phyloP scores from a whole-genome alignment of 2,888 invertebrate species.

The Drosophila anomalata region DNA sequence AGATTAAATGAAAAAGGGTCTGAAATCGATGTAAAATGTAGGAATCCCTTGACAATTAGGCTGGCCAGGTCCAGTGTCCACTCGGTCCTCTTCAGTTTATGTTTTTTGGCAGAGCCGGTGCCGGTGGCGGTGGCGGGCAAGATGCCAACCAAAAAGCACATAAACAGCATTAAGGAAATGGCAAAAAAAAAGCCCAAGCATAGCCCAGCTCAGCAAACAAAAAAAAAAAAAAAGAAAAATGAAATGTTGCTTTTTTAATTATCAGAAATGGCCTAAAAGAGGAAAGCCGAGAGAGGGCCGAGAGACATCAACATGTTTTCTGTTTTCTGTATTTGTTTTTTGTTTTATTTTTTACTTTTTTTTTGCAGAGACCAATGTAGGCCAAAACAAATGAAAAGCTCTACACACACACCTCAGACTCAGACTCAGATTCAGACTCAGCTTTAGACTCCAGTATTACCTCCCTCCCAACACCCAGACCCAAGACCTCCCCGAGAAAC shows the following conservation, averaged over 20 bases:
- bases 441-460: neutral
- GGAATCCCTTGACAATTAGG: neutral
- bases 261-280: conserved; percentile 57
- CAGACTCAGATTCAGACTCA: too few species aligned
- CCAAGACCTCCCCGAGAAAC: neutral
- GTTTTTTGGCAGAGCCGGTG: conserved; percentile 13
- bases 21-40: too few species aligned
- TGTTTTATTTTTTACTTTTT: too few species aligned
- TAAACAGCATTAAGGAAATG: conserved; percentile 9
- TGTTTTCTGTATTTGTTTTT: neutral
- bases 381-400: conserved; percentile 66
- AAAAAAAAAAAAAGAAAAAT: conserved; percentile 5
- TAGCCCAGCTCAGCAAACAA: conserved; percentile 6
- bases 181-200: neutral
- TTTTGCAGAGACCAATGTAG: conserved; percentile 43
- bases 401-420: conserved; percentile 10
- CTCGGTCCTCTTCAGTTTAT: conserved; percentile 12
- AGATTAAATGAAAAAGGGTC: too few species aligned
- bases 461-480: neutral
- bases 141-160: conserved; percentile 30
- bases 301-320: conserved; percentile 28
- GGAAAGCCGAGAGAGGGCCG: conserved; percentile 19
- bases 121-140: conserved; percentile 27
- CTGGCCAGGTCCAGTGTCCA: neutral
- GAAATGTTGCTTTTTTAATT: conserved; percentile 65